Evolutionary conservation across 2,797 vertebrate species (phyloP).

Genomic region (Gymnothorax javanicus): DNA sequence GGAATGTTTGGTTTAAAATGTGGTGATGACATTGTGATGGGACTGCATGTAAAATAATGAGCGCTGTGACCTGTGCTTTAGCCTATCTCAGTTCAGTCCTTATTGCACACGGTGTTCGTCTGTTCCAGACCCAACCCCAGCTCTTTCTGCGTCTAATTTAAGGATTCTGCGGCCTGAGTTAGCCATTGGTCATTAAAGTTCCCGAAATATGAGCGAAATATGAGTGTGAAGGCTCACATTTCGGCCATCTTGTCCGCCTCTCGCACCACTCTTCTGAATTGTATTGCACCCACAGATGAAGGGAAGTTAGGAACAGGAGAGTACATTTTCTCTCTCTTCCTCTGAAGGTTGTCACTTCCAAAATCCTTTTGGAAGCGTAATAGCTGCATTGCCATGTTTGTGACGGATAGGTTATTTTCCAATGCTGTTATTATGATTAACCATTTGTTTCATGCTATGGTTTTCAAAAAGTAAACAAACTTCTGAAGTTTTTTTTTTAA

Average conservation of each 20-base stretch:
- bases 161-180: neutral
- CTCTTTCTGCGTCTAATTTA: neutral
- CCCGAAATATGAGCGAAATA: conserved; percentile 23
- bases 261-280: conserved; percentile 20
- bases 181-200: neutral
- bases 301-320: conserved; percentile 40
- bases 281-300: conserved; percentile 58
- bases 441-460: conserved; percentile 37
- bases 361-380: conserved; percentile 14
- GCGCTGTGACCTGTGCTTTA: too few species aligned
- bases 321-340: conserved; percentile 11
- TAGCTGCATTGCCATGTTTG: neutral
- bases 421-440: conserved; percentile 41
- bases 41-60: too few species aligned
- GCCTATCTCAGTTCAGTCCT: neutral
- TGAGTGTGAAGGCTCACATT: conserved; percentile 48
- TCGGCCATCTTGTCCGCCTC: conserved; percentile 45
- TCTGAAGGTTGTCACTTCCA: conserved; percentile 59
- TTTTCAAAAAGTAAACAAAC: conserved; percentile 35
- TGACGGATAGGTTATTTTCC: neutral
- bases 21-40: too few species aligned
- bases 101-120: neutral
- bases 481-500: conserved; percentile 55
- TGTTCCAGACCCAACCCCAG: too few species aligned
- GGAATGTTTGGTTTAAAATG: too few species aligned